These are phyloP conservation scores for Mormyrops boulengeri DNA, from an alignment of 2,797 vertebrate species.

Conservation along the genomic window DNA sequence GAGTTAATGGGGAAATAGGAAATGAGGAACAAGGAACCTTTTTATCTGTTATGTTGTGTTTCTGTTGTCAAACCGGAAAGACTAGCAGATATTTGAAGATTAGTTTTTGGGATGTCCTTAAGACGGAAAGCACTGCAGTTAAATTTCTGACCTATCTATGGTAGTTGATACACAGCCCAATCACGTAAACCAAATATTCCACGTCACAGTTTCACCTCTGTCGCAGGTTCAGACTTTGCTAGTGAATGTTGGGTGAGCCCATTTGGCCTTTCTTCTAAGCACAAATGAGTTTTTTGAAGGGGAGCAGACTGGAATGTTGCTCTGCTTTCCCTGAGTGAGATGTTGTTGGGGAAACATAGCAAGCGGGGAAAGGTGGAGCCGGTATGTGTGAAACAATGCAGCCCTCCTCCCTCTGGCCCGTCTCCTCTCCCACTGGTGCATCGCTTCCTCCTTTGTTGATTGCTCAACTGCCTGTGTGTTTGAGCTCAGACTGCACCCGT, in stretches of 20 bases:
- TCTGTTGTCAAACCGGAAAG: background rate
- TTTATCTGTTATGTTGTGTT: background rate
- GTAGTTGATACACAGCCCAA: background rate
- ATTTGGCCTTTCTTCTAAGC: background rate
- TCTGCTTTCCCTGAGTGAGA: background rate
- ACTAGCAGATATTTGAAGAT: background rate
- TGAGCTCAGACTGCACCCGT: slow-evolving; percentile 29
- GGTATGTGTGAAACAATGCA: background rate
- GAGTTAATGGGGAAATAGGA: background rate
- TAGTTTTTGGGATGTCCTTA: background rate
- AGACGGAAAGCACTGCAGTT: background rate
- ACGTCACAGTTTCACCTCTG: background rate
- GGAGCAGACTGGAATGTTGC: background rate
- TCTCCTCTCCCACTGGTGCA: background rate
- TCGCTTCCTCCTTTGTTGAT: background rate
- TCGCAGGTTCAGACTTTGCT: background rate
- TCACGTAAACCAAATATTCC: background rate
- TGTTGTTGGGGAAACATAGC: background rate
- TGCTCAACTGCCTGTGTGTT: slow-evolving; percentile 16
- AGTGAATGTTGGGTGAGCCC: background rate
- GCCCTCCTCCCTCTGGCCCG: background rate
- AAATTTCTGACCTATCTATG: background rate
- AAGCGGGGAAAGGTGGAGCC: background rate
- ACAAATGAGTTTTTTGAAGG: background rate
- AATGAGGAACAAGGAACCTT: background rate